These are phyloP conservation scores for Oceanodroma leucorhoa DNA, from an alignment of 2,797 vertebrate species.

Conservation along the genomic window DNA sequence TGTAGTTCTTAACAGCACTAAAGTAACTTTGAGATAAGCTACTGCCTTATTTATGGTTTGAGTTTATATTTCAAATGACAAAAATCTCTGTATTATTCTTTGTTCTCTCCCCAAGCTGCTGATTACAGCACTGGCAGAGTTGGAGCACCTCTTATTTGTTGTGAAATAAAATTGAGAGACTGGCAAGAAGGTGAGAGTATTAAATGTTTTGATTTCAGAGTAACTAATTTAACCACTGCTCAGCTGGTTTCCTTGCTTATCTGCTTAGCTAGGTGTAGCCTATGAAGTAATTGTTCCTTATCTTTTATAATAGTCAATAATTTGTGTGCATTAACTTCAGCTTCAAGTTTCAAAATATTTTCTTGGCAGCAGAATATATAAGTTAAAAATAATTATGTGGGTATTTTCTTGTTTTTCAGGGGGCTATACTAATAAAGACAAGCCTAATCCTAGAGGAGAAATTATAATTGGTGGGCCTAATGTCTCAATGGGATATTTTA, in stretches of 20 bases:
- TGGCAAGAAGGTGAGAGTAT: constrained; percentile 90
- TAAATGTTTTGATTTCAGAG: neutral
- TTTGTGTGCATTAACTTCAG: neutral
- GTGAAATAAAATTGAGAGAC: constrained; percentile 90
- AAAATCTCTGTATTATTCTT: neutral
- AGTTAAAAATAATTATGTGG: neutral
- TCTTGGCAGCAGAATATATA: neutral
- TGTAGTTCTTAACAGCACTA: neutral
- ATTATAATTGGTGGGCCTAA: constrained; percentile 93
- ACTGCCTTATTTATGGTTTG: neutral
- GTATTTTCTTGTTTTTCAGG: constrained; percentile 76
- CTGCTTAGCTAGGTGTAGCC: neutral
- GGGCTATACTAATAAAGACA: constrained; percentile 89
- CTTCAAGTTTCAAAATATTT: neutral
- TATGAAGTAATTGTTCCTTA: neutral
- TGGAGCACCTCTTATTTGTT: constrained; percentile 95
- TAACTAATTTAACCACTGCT: neutral
- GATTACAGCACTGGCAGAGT: constrained; percentile 95
- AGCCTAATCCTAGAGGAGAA: constrained; percentile 93
- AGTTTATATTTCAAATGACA: neutral
- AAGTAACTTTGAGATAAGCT: neutral
- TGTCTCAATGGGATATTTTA: constrained; percentile 95
- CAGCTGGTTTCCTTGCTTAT: neutral
- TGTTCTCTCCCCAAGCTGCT: constrained; percentile 53
- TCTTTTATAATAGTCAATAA: neutral